Conservation (phyloP, 2,888 invertebrate species). For the Choristoneura rosaceana region DNA sequence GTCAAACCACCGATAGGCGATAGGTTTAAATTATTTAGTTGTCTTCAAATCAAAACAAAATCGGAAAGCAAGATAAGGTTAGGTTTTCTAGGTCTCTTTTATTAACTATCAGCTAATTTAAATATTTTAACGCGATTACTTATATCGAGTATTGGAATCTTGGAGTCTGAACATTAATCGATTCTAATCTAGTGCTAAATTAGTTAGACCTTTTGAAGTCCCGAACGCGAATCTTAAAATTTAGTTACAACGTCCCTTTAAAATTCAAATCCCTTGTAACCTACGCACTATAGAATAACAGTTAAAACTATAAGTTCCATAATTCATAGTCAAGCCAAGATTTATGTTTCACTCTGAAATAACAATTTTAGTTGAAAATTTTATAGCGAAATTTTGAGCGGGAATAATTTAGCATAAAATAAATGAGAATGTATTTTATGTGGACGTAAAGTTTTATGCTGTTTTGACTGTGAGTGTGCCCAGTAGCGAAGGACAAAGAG, state of each 20-base stretch:
- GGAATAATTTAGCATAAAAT: conserved; percentile 41
- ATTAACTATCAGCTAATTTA: neutral
- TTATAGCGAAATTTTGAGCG: conserved; percentile 41
- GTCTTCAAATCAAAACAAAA: neutral
- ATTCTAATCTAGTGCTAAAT: neutral
- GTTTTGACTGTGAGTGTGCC: conserved; percentile 65
- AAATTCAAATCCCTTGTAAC: conserved; percentile 22
- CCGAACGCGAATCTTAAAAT: conserved; percentile 8
- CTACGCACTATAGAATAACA: conserved; percentile 28
- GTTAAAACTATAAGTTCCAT: conserved; percentile 41
- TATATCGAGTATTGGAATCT: neutral
- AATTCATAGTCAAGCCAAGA: conserved; percentile 39
- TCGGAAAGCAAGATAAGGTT: neutral
- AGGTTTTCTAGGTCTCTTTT: neutral
- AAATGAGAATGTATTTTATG: conserved; percentile 45
- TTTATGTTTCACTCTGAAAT: conserved; percentile 42
- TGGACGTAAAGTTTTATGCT: conserved; percentile 62
- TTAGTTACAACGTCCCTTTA: conserved; percentile 7
- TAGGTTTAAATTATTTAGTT: neutral
- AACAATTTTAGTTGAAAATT: conserved; percentile 40
- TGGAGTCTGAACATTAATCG: neutral
- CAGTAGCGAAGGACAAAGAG: conserved; percentile 79
- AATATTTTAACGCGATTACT: neutral
- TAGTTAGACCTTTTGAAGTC: neutral
- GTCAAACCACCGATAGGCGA: no score